Conservation (phyloP, 2,113 vertebrate genomes). For the Callaeas wilsoni region DNA sequence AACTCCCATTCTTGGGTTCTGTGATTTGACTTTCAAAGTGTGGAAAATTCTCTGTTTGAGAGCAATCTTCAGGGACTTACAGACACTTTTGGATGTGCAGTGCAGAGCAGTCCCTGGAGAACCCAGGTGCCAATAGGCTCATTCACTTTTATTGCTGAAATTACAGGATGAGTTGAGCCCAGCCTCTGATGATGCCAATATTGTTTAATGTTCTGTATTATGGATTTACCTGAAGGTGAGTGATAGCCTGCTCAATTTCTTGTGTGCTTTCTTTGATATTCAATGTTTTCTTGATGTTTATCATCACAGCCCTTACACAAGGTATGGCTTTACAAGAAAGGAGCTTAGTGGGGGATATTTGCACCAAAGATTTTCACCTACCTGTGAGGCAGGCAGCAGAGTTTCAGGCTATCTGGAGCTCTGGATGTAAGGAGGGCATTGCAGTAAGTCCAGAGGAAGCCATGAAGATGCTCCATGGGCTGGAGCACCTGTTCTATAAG, state of each 20-base stretch:
- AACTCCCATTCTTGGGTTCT: not conserved
- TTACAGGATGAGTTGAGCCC: not conserved
- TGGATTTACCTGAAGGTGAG: not conserved
- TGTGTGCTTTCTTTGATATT: not conserved
- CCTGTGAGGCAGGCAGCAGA: not conserved
- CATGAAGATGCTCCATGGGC: not conserved
- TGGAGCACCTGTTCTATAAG: not conserved
- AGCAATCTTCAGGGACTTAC: not conserved
- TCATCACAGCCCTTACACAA: not conserved
- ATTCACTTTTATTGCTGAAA: not conserved
- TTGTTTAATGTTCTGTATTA: conserved; percentile 23
- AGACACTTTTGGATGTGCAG: not conserved
- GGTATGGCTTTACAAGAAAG: not conserved
- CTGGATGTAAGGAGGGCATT: not conserved
- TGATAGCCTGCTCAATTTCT: not conserved
- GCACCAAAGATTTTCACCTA: not conserved
- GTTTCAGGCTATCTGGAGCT: not conserved
- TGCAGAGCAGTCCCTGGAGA: not conserved
- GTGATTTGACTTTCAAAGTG: not conserved
- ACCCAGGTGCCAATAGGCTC: not conserved
- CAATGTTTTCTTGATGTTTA: not conserved
- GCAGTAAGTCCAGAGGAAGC: not conserved
- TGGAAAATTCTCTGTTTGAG: not conserved
- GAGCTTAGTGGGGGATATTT: not conserved
- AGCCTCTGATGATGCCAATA: not conserved